phyloP scores from a whole-genome alignment of 2,797 vertebrate genomes.

The Scomberomorus guttatus region DNA sequence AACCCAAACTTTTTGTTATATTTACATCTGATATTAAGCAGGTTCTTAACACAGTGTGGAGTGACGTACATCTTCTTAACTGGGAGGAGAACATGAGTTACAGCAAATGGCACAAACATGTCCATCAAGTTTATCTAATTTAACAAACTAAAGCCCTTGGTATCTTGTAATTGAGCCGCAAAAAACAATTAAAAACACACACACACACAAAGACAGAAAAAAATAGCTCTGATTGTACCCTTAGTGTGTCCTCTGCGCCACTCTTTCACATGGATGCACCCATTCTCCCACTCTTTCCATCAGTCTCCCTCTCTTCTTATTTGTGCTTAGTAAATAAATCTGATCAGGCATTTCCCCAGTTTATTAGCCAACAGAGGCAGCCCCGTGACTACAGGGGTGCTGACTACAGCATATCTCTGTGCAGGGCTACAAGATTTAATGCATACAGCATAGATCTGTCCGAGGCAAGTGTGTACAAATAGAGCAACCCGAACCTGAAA shows the following conservation, averaged over 20 bases:
- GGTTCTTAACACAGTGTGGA: not conserved
- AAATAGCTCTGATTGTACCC: conserved; percentile 5
- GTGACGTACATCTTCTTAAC: not conserved
- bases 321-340: conserved; percentile 80
- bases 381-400: conserved; percentile 65
- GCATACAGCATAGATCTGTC: conserved; percentile 63
- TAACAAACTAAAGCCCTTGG: not conserved
- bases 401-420: conserved; percentile 76
- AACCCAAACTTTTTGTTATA: not conserved
- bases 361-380: conserved; percentile 75
- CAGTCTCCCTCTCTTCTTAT: conserved; percentile 46
- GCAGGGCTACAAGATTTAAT: conserved; percentile 70
- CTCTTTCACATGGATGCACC: conserved; percentile 7
- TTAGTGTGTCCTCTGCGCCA: conserved; percentile 6
- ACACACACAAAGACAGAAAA: not conserved
- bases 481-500: conserved; percentile 29
- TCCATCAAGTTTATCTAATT: not conserved
- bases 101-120: conserved; percentile 7
- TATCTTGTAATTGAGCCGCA: not conserved
- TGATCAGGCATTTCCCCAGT: conserved; percentile 72
- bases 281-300: conserved; percentile 32
- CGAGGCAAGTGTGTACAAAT: conserved; percentile 44
- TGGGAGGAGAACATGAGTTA: conserved; percentile 1
- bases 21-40: not conserved
- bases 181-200: not conserved